phyloP scores from a whole-genome alignment of 2,888 invertebrate genomes.

The Marronus borbonicus region DNA sequence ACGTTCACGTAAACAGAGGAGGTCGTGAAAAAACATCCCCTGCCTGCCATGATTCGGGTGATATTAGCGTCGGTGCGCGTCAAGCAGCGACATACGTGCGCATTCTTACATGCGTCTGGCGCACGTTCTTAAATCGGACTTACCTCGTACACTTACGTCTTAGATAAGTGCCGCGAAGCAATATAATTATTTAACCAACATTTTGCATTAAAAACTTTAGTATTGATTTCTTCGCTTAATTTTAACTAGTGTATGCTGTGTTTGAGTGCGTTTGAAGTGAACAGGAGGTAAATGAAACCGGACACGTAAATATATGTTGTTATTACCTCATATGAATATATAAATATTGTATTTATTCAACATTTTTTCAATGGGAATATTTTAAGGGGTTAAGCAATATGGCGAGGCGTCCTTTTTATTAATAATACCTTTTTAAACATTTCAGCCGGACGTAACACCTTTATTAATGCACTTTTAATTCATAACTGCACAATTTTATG shows the following conservation, averaged over 20 bases:
- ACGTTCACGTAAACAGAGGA: conserved; percentile 40
- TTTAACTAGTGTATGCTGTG: conserved; percentile 63
- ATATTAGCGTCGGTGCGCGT: conserved; percentile 63
- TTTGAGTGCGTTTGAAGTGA: conserved; percentile 57
- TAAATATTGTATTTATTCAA: conserved; percentile 66
- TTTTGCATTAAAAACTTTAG: conserved; percentile 71
- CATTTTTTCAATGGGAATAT: conserved; percentile 64
- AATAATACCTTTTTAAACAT: conserved; percentile 35
- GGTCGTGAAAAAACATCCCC: conserved; percentile 67
- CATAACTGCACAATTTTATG: conserved; percentile 43
- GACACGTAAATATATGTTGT: conserved; percentile 24
- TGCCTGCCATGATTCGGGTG: conserved; percentile 64
- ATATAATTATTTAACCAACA: conserved; percentile 72
- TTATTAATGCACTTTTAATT: conserved; percentile 46
- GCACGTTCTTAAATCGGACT: conserved; percentile 63
- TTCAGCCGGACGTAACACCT: not conserved
- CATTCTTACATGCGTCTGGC: conserved; percentile 59
- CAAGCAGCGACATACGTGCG: conserved; percentile 58
- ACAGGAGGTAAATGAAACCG: conserved; percentile 59
- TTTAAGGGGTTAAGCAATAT: conserved; percentile 70
- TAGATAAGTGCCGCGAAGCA: conserved; percentile 65
- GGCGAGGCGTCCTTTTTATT: conserved; percentile 67
- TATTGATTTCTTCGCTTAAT: conserved; percentile 69
- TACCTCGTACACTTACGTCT: conserved; percentile 65
- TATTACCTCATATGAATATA: conserved; percentile 29